phyloP scores from a whole-genome alignment of 1,140 invertebrate species.

The Orchesella cincta region DNA sequence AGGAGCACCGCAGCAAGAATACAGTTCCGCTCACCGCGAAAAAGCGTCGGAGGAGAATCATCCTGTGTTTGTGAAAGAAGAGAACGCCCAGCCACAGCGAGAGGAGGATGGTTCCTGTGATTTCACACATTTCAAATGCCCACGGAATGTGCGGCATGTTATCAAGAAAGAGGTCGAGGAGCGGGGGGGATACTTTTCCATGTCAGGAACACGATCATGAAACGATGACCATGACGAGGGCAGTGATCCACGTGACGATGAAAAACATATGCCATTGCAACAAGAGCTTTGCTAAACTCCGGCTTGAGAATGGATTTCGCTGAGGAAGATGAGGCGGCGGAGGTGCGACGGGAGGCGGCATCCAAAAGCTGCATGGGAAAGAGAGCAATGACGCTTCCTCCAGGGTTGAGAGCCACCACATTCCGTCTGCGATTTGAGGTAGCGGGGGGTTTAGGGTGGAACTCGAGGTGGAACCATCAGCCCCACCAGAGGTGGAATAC shows the following conservation, averaged over 20 bases:
- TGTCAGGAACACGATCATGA: slow-evolving; percentile 96
- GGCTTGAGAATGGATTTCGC: slow-evolving; percentile 8
- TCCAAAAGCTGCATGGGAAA: no score
- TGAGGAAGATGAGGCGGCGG: slow-evolving; percentile 45
- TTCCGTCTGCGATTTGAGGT: no score
- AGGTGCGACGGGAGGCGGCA: slow-evolving; percentile 51
- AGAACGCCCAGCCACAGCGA: slow-evolving; percentile 78
- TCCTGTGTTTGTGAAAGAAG: slow-evolving; percentile 94
- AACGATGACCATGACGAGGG: slow-evolving; percentile 98
- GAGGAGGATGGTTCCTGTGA: slow-evolving; percentile 7
- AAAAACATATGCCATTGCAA: slow-evolving; percentile 89
- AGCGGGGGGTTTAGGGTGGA: no score
- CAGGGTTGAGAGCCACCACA: no score
- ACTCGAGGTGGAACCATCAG: no score
- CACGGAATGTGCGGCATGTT: slow-evolving; percentile 98
- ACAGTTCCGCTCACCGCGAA: slow-evolving; percentile 95
- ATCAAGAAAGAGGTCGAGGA: slow-evolving; percentile 96
- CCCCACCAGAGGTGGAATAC: no score
- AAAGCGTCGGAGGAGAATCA: slow-evolving; percentile 89
- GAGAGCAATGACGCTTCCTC: no score
- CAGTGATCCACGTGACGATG: slow-evolving; percentile 92
- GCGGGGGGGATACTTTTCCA: slow-evolving; percentile 98
- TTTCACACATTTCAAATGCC: slow-evolving; percentile 94
- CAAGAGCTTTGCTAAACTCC: slow-evolving; percentile 68
- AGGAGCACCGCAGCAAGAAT: slow-evolving; percentile 93